These are phyloP conservation scores for Pristionchus exspectatus DNA, from an alignment of 2,888 invertebrate species.

Conservation along the genomic window DNA sequence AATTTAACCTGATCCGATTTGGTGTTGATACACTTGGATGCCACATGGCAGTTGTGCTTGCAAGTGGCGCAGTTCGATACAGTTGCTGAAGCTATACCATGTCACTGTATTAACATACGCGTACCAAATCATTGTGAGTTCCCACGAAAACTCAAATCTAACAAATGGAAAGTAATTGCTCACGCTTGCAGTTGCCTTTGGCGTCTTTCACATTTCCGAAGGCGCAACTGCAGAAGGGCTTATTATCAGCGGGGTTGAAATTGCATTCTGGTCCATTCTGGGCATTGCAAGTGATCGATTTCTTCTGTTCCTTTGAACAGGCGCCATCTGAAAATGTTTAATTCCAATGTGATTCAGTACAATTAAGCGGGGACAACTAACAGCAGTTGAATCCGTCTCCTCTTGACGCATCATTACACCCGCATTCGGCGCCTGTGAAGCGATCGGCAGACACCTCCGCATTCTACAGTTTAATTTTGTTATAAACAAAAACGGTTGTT, in stretches of 20 bases:
- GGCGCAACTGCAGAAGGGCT: constrained; percentile 14
- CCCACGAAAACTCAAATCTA: background rate
- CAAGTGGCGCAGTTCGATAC: constrained; percentile 1
- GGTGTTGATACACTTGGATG: constrained; percentile 43
- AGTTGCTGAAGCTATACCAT: constrained; percentile 30
- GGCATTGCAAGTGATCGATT: too few relatives aligned
- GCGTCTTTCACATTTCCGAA: background rate
- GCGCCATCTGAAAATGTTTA: background rate
- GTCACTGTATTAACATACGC: background rate
- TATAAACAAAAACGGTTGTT: too few relatives aligned
- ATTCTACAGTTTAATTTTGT: background rate
- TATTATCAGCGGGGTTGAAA: background rate
- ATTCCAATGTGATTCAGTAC: background rate
- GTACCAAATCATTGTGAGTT: background rate
- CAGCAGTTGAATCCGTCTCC: constrained; percentile 56
- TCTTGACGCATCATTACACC: background rate
- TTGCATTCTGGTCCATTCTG: background rate
- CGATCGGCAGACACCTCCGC: constrained; percentile 1
- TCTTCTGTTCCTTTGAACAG: background rate
- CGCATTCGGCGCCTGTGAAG: constrained; percentile 48
- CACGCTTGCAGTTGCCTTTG: background rate
- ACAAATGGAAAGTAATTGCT: background rate
- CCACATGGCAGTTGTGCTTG: constrained; percentile 53
- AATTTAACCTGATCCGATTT: background rate
- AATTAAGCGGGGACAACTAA: background rate